These are phyloP conservation scores for Gortyna flavago DNA, from an alignment of 2,888 invertebrate species.

Conservation along the genomic window DNA sequence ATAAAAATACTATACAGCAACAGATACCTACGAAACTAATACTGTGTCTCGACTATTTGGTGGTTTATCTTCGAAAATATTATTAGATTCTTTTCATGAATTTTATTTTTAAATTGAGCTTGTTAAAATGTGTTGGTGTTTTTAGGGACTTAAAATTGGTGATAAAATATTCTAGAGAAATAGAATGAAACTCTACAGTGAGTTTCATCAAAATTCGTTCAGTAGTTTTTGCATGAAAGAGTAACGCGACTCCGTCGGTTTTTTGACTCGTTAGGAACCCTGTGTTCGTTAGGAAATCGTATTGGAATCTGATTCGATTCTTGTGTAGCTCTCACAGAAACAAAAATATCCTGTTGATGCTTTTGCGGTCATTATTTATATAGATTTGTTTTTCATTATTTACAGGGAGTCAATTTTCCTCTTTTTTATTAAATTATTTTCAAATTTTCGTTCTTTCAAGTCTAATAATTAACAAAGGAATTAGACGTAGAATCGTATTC, in stretches of 20 bases:
- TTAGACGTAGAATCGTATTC: neutral
- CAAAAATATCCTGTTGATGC: no score
- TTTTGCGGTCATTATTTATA: neutral
- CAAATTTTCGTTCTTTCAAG: neutral
- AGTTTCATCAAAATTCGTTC: no score
- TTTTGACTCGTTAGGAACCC: neutral
- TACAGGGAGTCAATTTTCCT: no score
- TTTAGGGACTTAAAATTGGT: neutral
- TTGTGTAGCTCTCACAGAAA: no score
- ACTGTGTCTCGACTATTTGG: neutral
- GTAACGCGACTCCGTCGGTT: neutral
- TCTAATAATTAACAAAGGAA: neutral
- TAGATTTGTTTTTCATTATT: neutral
- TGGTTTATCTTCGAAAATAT: no score
- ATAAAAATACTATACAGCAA: no score
- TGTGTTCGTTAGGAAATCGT: neutral
- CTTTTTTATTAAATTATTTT: neutral
- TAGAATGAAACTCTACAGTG: neutral
- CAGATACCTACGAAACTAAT: neutral
- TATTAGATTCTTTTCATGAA: neutral
- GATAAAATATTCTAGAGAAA: no score
- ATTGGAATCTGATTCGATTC: no score
- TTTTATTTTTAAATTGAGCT: neutral
- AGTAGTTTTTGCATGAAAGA: no score
- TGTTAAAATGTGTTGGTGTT: neutral